These are phyloP conservation scores for Pongo pygmaeus DNA, from an alignment of 2,113 vertebrate species.

Conservation along the genomic window DNA sequence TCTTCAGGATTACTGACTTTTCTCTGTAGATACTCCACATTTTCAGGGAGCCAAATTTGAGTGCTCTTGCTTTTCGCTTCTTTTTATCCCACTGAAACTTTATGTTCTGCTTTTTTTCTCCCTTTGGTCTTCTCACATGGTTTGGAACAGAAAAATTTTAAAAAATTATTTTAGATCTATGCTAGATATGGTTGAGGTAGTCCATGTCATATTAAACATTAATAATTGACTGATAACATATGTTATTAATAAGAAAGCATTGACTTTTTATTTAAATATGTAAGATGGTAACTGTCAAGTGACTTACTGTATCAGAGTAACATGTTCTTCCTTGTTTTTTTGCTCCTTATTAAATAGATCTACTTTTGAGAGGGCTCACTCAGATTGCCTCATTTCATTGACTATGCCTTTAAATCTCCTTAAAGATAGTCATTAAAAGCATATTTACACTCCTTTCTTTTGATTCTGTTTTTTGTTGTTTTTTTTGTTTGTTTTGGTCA, in stretches of 20 bases:
- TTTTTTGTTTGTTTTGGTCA: too few species aligned
- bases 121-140: neutral
- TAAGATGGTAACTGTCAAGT: constrained; percentile 26
- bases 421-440: neutral
- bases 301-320: constrained; percentile 37
- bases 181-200: neutral
- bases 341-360: neutral
- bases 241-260: constrained; percentile 11
- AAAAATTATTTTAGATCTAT: constrained; percentile 4
- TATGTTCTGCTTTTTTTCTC: constrained; percentile 1
- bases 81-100: constrained; percentile 10
- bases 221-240: neutral
- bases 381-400: constrained; percentile 17
- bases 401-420: neutral
- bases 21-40: neutral
- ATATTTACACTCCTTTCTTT: neutral
- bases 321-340: constrained; percentile 33
- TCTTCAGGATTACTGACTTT: neutral
- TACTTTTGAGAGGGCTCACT: neutral
- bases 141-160: constrained; percentile 10
- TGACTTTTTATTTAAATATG: constrained; percentile 39
- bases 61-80: neutral
- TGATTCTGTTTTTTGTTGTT: neutral
- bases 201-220: neutral
- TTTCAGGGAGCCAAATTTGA: neutral